Evolutionary conservation across 2,888 invertebrate species (phyloP).

Genomic region (Hofmannophila pseudospretella): DNA sequence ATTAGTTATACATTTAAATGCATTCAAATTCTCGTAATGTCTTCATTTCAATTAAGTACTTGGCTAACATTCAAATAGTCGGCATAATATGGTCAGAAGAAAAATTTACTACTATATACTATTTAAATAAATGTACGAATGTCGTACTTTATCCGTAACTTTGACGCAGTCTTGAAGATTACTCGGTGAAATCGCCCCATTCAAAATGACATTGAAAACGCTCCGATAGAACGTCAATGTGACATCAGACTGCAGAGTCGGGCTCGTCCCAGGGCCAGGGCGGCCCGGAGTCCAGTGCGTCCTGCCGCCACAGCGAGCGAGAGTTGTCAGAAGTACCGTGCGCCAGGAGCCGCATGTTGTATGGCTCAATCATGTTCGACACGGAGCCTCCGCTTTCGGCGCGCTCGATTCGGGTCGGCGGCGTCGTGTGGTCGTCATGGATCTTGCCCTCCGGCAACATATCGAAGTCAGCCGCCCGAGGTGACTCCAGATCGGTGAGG

Average conservation of each 20-base stretch:
- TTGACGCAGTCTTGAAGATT: background rate
- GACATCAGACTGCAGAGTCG: conserved; percentile 63
- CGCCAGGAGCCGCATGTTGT: conserved; percentile 62
- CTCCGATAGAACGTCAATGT: background rate
- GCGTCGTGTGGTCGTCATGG: conserved; percentile 25
- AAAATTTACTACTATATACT: too few relatives aligned
- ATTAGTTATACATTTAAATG: conserved; percentile 42
- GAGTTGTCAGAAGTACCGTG: conserved; percentile 47
- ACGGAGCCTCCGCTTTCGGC: conserved; percentile 47
- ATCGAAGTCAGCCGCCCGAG: conserved; percentile 33
- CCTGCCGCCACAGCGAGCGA: conserved; percentile 68
- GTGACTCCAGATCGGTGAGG: conserved; percentile 57
- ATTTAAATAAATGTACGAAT: background rate
- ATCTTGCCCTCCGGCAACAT: conserved; percentile 17
- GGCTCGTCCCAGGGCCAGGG: conserved; percentile 73
- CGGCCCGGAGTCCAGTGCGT: conserved; percentile 65
- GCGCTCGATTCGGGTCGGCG: conserved; percentile 25
- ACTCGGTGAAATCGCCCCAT: too few relatives aligned
- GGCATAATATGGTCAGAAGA: background rate
- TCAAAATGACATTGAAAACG: background rate
- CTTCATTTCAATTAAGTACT: conserved; percentile 32
- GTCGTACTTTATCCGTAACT: background rate
- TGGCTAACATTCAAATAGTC: conserved; percentile 4
- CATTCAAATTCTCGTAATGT: conserved; percentile 30
- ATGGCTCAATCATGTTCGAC: conserved; percentile 62